These are phyloP conservation scores for Leptoteleia sp. DNA, from an alignment of 1,140 invertebrate genomes.

Conservation along the genomic window DNA sequence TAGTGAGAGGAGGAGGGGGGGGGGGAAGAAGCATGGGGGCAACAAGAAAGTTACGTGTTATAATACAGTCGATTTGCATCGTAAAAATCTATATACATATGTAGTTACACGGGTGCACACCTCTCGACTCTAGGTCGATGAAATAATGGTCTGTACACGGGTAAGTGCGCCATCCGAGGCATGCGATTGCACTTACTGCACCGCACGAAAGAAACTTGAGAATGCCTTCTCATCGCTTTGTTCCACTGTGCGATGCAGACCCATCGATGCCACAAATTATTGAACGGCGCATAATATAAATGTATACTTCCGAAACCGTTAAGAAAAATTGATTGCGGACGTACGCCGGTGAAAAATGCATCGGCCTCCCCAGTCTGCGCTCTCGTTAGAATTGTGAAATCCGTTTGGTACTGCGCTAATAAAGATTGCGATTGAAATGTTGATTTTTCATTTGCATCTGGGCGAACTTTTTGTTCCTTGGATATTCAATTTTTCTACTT, in stretches of 20 bases:
- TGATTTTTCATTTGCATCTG: no score
- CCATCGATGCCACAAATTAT: constrained; percentile 41
- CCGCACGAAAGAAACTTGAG: constrained; percentile 65
- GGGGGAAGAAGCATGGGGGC: no score
- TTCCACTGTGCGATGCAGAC: constrained; percentile 43
- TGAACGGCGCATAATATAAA: constrained; percentile 25
- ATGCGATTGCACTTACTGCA: constrained; percentile 66
- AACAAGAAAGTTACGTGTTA: constrained; percentile 65
- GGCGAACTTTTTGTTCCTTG: no score
- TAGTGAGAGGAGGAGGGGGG: no score
- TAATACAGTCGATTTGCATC: constrained; percentile 68
- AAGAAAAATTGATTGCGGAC: constrained; percentile 12
- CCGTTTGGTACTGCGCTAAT: no score
- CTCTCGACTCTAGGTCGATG: constrained; percentile 65
- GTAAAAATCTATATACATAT: constrained; percentile 67
- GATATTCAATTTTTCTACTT: no score
- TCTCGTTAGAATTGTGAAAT: no score
- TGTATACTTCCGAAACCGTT: constrained; percentile 7
- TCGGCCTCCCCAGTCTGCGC: no score
- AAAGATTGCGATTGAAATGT: no score
- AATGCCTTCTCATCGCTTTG: constrained; percentile 58
- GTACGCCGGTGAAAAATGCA: no score
- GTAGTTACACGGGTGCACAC: constrained; percentile 66
- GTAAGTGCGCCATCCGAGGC: constrained; percentile 62
- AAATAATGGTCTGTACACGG: constrained; percentile 67